Percentiles rank a stretch among this genome's conserved stretches.
Evolutionary conservation across 2,797 vertebrate genomes (phyloP).

Genomic region (Sparidentex hasta): DNA sequence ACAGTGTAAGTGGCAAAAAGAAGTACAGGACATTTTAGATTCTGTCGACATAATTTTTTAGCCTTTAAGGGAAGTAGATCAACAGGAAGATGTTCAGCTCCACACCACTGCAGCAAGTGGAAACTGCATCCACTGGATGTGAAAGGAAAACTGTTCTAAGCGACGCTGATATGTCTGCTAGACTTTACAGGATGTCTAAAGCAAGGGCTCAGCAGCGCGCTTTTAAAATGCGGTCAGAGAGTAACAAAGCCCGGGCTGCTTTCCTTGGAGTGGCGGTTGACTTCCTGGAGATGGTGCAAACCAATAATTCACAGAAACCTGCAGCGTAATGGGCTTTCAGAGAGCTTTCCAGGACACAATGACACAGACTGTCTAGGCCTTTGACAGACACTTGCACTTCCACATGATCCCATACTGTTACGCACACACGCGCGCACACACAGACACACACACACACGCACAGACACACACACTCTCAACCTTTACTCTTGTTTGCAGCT

Average conservation of each 20-base stretch:
- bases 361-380: constrained; percentile 37
- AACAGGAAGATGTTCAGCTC: not conserved
- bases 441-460: constrained; percentile 12
- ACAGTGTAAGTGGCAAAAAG: too few relatives aligned
- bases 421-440: constrained; percentile 7
- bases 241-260: constrained; percentile 27
- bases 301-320: constrained; percentile 65
- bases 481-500: constrained; percentile 19
- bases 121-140: not conserved
- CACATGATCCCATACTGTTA: constrained; percentile 18
- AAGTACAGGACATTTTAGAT: too few relatives aligned
- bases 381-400: constrained; percentile 44
- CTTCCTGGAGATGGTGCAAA: constrained; percentile 55
- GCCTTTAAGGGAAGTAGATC: not conserved
- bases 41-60: too few relatives aligned
- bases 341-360: constrained; percentile 54
- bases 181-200: not conserved
- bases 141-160: not conserved
- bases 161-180: not conserved
- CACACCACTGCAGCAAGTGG: not conserved
- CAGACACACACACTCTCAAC: not conserved
- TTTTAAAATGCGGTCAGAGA: constrained; percentile 29
- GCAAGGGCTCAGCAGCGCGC: not conserved
- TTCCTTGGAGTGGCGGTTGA: constrained; percentile 3
- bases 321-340: constrained; percentile 63